Evolutionary conservation across 2,797 vertebrate genomes (phyloP), one percentile per base, ranked within the genome.

Genomic region (Danio tinwini): DNA sequence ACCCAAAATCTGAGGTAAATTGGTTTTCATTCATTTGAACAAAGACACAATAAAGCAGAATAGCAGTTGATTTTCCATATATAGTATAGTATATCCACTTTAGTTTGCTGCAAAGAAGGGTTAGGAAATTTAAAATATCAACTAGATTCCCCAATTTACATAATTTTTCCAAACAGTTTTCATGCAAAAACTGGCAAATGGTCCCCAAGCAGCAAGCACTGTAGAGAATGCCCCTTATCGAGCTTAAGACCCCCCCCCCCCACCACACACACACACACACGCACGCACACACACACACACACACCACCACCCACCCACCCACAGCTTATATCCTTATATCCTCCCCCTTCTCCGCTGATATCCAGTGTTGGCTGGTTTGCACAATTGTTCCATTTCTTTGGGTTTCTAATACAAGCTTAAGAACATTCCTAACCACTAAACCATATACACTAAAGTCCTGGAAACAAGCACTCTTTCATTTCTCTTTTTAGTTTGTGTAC

Each of bases 291-390:
- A n/a, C n/a, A n/a, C n/a, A n/a, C n/a, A n/a, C n/a, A n/a, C n/a
- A n/a, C n/a, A n/a, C n/a, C n/a, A n/a, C n/a, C n/a, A n/a, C n/a
- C n/a, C 29, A 1, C 29, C 29, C 29, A 1, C 29, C 29, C 29
- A 3, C 29, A 29, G 29, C 29, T 29, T 29, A 29, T 29, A 52
- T 13, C 44, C 21, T 55, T 3, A 29, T 29, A 52, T 13, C 44
- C 21, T 55, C 42, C 12, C 21, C 21, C 7, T 16, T 29, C 10
- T 56, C 63, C 16, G 68, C 49, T 77, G 45, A 55, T 29, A 37
- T 78, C 76, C 12, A 69, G 21, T 83, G 74, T 87, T 72, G 86
- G 45, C 45, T 58, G 40, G 17, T 68, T 77, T 58, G 14, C 55
- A 47, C 65, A 69, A 50, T 42, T 59, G 44, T 14, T 68, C 0